Base-by-base conservation (phyloP, 2,888 invertebrate species). In the Acrobasis consociella region DNA sequence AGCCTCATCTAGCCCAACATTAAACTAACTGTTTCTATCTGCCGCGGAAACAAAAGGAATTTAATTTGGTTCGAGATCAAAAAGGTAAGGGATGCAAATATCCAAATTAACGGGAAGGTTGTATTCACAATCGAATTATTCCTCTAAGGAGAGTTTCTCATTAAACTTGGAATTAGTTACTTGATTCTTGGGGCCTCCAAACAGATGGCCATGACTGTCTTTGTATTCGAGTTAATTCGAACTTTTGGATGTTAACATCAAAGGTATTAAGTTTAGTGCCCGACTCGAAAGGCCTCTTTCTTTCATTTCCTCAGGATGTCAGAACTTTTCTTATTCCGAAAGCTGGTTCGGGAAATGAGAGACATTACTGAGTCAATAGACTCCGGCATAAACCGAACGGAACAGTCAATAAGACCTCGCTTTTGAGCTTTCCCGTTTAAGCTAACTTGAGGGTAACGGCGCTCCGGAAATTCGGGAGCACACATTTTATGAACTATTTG, bases 311-410 rank as follows among this genome's bases (percentile, higher is more conserved):
- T 77, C 73, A 75, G 76, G 77, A 76, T 74, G 81, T 81, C 81
- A 80, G 83, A 87, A 91, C 87, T 91, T 91, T 91, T 87, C 89
- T 88, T 89, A 87, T 89, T 87, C 83, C 80, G 77, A 81, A 81
- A 85, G 84, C 85, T 83, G 84, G 83, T 87, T 88, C 84, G 85
- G 87, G 89, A 90, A 91, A 90, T 89, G 87, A 87, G 86, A 81
- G 86, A 88, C 87, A 89, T 91, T 90, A 91, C 86, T 68, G 85
- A 89, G 87, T 89, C 89, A 89, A 90, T 89, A 87, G 89, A 84
- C 80, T 82, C 77, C 77, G 81, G 82, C 81, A 81, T 80, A 81
- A 83, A 78, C 84, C 72, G 84, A 82, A 83, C 77, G 79, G 83
- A 81, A 83, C 85, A 86, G 84, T 86, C 87, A 86, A 87, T 87